phyloP scores from a whole-genome alignment of 2,888 invertebrate species.

The Cacoxenus indagator region DNA sequence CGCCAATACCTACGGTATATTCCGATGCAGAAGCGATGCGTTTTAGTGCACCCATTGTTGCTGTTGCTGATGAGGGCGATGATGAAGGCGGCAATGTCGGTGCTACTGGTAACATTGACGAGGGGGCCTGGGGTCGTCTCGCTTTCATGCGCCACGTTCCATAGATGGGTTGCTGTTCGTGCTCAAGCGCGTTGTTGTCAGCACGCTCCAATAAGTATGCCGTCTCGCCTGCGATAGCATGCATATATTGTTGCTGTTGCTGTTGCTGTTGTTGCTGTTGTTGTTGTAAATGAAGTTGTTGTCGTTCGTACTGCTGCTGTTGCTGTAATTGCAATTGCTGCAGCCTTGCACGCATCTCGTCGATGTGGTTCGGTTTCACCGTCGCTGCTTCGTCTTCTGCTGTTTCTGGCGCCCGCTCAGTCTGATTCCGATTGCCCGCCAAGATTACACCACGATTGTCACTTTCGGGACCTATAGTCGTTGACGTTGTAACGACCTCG shows the following conservation, averaged over 20 bases:
- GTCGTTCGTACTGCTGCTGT: slow-evolving; percentile 51
- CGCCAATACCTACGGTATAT: slow-evolving; percentile 23
- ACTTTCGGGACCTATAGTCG: slow-evolving; percentile 17
- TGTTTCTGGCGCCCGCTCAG: slow-evolving; percentile 29
- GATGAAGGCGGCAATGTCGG: background rate
- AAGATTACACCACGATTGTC: slow-evolving; percentile 14
- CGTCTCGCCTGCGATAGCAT: slow-evolving; percentile 58
- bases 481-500: slow-evolving; percentile 14
- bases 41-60: slow-evolving; percentile 1
- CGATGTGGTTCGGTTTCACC: slow-evolving; percentile 48
- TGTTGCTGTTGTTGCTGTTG: slow-evolving; percentile 47
- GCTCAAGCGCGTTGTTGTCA: slow-evolving; percentile 47
- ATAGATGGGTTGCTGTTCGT: slow-evolving; percentile 61
- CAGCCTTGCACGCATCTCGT: slow-evolving; percentile 65
- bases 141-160: slow-evolving; percentile 69
- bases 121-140: slow-evolving; percentile 60
- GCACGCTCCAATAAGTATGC: slow-evolving; percentile 68
- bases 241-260: slow-evolving; percentile 38
- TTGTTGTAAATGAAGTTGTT: slow-evolving; percentile 49
- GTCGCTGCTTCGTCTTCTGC: background rate
- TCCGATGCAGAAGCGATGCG: slow-evolving; percentile 9
- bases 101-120: slow-evolving; percentile 12
- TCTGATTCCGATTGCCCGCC: slow-evolving; percentile 41
- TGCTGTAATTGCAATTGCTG: slow-evolving; percentile 60
- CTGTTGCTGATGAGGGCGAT: background rate